Percentiles rank a stretch among this genome's conserved stretches.
These are phyloP conservation scores for Platichthys flesus DNA, from an alignment of 2,113 vertebrate species.

Conservation along the genomic window DNA sequence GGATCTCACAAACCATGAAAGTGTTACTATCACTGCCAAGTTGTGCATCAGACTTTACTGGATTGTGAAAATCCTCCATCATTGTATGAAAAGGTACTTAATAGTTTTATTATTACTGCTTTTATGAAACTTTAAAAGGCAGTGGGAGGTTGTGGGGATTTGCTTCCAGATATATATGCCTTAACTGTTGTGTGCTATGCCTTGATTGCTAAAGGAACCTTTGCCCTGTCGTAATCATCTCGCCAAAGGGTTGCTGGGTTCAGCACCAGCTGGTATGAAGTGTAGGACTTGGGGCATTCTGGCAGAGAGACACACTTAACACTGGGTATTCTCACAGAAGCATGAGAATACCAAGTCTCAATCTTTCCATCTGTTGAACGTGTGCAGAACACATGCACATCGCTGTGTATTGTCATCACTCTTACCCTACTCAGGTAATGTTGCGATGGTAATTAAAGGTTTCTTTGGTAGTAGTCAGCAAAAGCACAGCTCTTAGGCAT, in stretches of 20 bases:
- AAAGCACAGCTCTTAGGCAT: slow-evolving; percentile 15
- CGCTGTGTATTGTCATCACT: not conserved
- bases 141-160: slow-evolving; percentile 3
- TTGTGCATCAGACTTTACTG: slow-evolving; percentile 11
- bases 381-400: slow-evolving; percentile 11
- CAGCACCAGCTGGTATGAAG: not conserved
- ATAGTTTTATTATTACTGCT: slow-evolving; percentile 19
- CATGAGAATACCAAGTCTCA: not conserved
- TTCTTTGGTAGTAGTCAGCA: slow-evolving; percentile 30
- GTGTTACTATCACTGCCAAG: slow-evolving; percentile 15
- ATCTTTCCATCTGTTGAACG: slow-evolving; percentile 13
- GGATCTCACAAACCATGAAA: slow-evolving; percentile 42
- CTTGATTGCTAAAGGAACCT: slow-evolving; percentile 27
- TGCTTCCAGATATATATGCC: not conserved
- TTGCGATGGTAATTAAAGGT: slow-evolving; percentile 20
- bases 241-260: slow-evolving; percentile 6
- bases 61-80: slow-evolving; percentile 25
- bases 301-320: slow-evolving; percentile 14
- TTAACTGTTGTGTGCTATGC: not conserved
- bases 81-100: slow-evolving; percentile 7
- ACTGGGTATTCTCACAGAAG: slow-evolving; percentile 19
- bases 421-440: not conserved
- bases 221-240: slow-evolving; percentile 7
- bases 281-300: slow-evolving; percentile 20
- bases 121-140: slow-evolving; percentile 26